Percentiles rank a stretch among this genome's conserved stretches.
These are phyloP conservation scores for Heliconius sara DNA, from an alignment of 2,888 invertebrate species.

Conservation along the genomic window DNA sequence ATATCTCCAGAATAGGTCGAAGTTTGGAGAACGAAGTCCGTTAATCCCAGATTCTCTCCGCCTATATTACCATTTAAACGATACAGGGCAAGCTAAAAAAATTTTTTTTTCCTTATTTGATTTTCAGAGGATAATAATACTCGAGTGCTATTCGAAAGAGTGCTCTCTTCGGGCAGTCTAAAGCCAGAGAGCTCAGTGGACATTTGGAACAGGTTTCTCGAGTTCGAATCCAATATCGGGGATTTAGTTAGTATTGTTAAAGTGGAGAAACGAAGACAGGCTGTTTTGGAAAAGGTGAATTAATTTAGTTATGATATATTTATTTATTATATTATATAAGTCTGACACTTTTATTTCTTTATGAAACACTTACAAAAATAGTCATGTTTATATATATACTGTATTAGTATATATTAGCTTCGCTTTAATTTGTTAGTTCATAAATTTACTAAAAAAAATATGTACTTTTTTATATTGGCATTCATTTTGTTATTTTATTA, in stretches of 20 bases:
- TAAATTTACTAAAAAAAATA: neutral
- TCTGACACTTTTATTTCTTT: no score
- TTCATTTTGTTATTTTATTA: no score
- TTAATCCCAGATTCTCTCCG: no score
- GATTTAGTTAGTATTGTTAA: conserved; percentile 98
- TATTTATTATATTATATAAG: no score
- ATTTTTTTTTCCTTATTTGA: neutral
- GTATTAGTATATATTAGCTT: neutral
- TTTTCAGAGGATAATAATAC: conserved; percentile 98
- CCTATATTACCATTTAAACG: no score
- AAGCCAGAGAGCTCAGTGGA: conserved; percentile 97
- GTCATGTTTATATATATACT: neutral
- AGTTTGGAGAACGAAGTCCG: neutral
- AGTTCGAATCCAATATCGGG: conserved; percentile 99
- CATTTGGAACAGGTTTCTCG: conserved; percentile 99
- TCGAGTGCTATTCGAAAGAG: conserved; percentile 98
- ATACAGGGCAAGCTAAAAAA: neutral
- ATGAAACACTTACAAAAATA: no score
- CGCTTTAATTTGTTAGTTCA: neutral
- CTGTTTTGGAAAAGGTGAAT: conserved; percentile 93
- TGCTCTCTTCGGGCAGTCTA: conserved; percentile 95
- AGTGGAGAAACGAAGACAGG: conserved; percentile 96
- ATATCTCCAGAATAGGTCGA: neutral
- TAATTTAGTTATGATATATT: neutral
- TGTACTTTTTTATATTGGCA: no score